These are phyloP conservation scores for Peromyscus leucopus DNA, from an alignment of 2,113 vertebrate species.

Conservation along the genomic window DNA sequence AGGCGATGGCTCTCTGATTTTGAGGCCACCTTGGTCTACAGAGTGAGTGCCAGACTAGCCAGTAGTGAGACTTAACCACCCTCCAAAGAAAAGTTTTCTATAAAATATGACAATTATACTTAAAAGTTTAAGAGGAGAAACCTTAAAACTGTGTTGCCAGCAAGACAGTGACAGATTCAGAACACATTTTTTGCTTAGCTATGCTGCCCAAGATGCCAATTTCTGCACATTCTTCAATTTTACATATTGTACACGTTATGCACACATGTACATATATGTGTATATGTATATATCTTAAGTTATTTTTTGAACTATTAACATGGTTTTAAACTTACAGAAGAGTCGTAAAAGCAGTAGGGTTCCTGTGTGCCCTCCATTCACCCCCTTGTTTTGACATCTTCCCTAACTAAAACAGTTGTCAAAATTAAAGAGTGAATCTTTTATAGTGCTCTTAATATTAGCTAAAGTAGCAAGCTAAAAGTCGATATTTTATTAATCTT, in stretches of 20 bases:
- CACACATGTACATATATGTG: not conserved
- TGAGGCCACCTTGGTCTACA: not conserved
- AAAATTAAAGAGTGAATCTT: constrained; percentile 65
- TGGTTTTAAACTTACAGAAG: constrained; percentile 64
- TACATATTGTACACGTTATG: not conserved
- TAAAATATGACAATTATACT: constrained; percentile 58
- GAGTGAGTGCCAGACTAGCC: not conserved
- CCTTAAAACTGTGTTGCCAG: constrained; percentile 46
- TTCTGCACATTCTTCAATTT: constrained; percentile 51
- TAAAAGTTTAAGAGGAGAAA: constrained; percentile 46
- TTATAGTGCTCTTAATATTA: constrained; percentile 22
- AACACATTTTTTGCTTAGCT: constrained; percentile 41
- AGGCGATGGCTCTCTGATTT: not conserved
- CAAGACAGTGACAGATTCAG: constrained; percentile 52
- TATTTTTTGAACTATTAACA: constrained; percentile 52
- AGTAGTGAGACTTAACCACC: not conserved
- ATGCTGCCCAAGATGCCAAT: constrained; percentile 39
- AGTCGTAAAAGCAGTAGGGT: constrained; percentile 65
- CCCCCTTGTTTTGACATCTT: constrained; percentile 56
- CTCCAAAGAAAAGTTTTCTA: constrained; percentile 11
- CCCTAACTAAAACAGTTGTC: constrained; percentile 40
- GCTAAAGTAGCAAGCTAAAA: constrained; percentile 53
- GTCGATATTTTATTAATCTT: constrained; percentile 61
- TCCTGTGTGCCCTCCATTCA: not conserved
- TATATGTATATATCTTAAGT: constrained; percentile 56